Evolutionary conservation across 2,888 invertebrate genomes (phyloP), one percentile per base, ranked within the genome.

Genomic region (Andrena marginata): DNA sequence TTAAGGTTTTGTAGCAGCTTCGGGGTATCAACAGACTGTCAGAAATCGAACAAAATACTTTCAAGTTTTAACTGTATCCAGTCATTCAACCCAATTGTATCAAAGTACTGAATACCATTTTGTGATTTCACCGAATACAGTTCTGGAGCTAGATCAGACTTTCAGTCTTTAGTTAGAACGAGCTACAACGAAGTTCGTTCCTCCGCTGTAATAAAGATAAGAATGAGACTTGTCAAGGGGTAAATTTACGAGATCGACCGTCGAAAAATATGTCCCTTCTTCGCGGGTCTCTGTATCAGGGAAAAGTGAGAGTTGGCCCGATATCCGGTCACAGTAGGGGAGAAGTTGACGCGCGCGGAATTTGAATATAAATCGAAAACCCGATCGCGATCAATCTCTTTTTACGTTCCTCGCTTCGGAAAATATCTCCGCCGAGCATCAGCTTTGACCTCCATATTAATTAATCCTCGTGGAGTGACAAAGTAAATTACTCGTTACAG

Each of bases 331-430:
- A 33, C 65, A 42, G 48, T 33, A 33, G 70, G 48, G 78, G 63
- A 42, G 60, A 80, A 76, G 71, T 72, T 76, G 63, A 60, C 67
- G 77, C 59, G 62, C 51, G 54, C 35, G 64, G 67, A 83, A 83
- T 83, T 83, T 83, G 82, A 83, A 83, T 83, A 83, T 83, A 83
- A 82, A 82, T 82, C 82, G 82, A 83, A 83, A 81, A 83, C 33
- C 67, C 56, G 80, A 80, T 80, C 71, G 62, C 71, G 79, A 80
- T 78, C 80, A 80, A 77, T 80, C 79, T 71, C 67, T 63, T 77
- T 78, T 78, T 72, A 62, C 54, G 48, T 72, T 63, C 65, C 60
- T 10, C 49, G 60, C 23, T 65, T 65, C 77, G 59, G 54, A 33
- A 62, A 62, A 78, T 77, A 77, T 67, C 71, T 62, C 35, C 42